Base-by-base conservation (phyloP, 2,797 vertebrate genomes). In the Trematomus bernacchii region DNA sequence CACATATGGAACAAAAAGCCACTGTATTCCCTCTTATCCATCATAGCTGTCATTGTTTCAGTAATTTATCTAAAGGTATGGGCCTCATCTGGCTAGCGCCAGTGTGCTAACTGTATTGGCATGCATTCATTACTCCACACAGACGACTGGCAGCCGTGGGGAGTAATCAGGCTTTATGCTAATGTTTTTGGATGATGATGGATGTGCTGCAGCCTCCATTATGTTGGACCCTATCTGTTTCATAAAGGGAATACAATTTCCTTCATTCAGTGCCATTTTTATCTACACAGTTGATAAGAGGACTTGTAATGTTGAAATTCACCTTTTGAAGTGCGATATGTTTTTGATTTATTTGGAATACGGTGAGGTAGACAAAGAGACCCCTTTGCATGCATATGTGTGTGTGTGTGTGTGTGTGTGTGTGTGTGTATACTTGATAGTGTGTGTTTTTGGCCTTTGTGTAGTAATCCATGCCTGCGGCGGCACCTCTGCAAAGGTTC, bases 81-180 rank as follows among this genome's bases (percentile, higher is more conserved):
- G 87, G 88, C 85, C 91, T 87, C 90, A 91, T 91, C 91, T 91
- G 92, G 91, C 67, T 76, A 52, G 62, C 53, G 77, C 89, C 79
- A 82, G 80, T 33, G 62, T 66, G 82, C 83, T 88, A 92, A 93
- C 91, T 90, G 90, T 92, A 83, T 83, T 79, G 85, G 86, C 89
- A 90, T 89, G 89, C 82, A 66, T 88, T 85, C 79, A 86, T 91
- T 84, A 83, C 73, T 77, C 74, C 62, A 69, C 66, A 79, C 85
- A 85, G 82, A 87, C 63, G 67, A 75, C 70, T 72, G 44, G 47
- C 73, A 66, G 76, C 85, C 80, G 78, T 46, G 40, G 85, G 91
- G 83, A 89, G 78, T 84, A 86, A 92, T 92, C 83, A 86, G 77
- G 85, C 78, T 76, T 79, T 87, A 89, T 90, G 88, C 82, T 90